A percentile compares a stretch with the other conserved stretches of the same genome.
phyloP scores from a whole-genome alignment of 2,888 invertebrate genomes.

The Lasioglossum figueresi region DNA sequence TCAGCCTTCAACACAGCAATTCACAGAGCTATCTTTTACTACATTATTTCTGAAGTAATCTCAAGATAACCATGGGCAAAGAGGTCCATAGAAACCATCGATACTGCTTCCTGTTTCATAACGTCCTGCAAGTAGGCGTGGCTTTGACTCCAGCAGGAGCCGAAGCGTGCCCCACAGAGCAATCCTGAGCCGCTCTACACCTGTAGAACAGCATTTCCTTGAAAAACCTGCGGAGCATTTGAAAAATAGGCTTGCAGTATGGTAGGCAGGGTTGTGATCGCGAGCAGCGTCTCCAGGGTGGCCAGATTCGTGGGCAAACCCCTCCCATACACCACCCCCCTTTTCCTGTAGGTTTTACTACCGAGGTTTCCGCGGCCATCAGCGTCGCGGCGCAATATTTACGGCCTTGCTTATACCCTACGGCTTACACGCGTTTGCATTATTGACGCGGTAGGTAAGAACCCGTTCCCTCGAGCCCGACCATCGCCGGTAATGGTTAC shows the following conservation, averaged over 20 bases:
- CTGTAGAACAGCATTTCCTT: not conserved
- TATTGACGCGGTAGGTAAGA: conserved; percentile 67
- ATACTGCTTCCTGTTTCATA: too few relatives aligned
- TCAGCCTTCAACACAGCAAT: too few relatives aligned
- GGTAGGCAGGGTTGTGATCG: not conserved
- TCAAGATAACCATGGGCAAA: too few relatives aligned
- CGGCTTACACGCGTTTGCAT: conserved; percentile 63
- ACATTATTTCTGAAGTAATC: too few relatives aligned
- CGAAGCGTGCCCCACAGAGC: not conserved
- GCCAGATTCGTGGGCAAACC: conserved; percentile 7
- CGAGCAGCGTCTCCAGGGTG: conserved; percentile 6
- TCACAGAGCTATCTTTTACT: too few relatives aligned
- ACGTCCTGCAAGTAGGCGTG: not conserved
- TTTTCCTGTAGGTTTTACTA: conserved; percentile 33
- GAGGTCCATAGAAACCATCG: too few relatives aligned
- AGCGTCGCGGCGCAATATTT: conserved; percentile 62
- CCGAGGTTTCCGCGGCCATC: conserved; percentile 44
- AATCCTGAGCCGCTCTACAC: not conserved
- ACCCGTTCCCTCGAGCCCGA: conserved; percentile 39
- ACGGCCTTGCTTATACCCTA: conserved; percentile 57
- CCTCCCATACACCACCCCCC: not conserved
- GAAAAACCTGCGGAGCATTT: not conserved
- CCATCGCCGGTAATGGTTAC: conserved; percentile 56
- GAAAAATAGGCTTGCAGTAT: not conserved
- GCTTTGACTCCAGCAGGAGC: not conserved